Conservation (phyloP, 2,888 invertebrate genomes). For the Amiota communis region DNA sequence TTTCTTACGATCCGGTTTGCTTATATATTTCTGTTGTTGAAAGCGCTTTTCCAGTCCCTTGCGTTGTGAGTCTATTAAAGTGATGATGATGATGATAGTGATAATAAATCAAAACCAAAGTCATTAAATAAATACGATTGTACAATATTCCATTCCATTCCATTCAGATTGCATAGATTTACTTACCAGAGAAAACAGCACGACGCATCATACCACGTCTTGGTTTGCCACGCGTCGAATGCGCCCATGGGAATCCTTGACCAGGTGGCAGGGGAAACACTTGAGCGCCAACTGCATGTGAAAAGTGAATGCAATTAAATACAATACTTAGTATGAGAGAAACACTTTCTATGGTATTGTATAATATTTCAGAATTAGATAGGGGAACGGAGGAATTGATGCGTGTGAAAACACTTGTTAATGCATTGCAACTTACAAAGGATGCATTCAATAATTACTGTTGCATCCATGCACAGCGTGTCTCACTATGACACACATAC, state of each 20-base stretch:
- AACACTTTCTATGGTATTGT: conserved; percentile 46
- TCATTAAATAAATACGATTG: conserved; percentile 8
- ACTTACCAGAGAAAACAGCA: conserved; percentile 88
- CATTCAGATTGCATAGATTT: not conserved
- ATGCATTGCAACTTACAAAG: conserved; percentile 43
- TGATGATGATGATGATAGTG: not conserved
- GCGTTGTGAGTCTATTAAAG: conserved; percentile 84
- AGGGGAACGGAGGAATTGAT: conserved; percentile 15
- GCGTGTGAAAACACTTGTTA: conserved; percentile 54
- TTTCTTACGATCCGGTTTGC: conserved; percentile 98
- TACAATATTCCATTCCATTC: too few relatives aligned
- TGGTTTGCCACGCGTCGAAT: conserved; percentile 92
- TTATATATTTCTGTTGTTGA: conserved; percentile 98
- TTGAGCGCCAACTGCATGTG: conserved; percentile 75
- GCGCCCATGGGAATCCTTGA: conserved; percentile 88
- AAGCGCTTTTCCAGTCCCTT: conserved; percentile 96
- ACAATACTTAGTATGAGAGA: conserved; percentile 43
- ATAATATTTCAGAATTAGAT: not conserved
- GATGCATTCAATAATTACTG: conserved; percentile 50
- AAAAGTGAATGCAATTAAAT: not conserved
- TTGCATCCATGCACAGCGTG: conserved; percentile 39
- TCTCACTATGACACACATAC: not conserved
- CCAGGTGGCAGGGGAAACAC: conserved; percentile 78
- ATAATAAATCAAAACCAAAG: conserved; percentile 27
- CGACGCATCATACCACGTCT: conserved; percentile 96